Conservation (phyloP, 1,140 invertebrate genomes). For the Coptotermes formosanus region DNA sequence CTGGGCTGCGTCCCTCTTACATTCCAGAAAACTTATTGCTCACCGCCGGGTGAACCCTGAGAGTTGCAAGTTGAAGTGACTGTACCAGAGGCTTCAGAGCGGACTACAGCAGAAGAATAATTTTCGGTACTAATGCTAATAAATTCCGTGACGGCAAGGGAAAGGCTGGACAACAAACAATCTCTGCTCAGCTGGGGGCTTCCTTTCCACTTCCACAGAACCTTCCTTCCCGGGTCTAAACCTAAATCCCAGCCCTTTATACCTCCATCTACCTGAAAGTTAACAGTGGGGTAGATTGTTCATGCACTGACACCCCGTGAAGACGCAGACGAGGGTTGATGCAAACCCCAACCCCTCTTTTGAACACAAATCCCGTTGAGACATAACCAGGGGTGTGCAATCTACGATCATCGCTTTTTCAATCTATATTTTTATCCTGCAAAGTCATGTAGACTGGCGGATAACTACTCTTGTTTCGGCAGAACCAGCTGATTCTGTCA, state of each 20-base stretch:
- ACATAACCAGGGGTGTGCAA: background rate
- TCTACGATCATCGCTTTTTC: no score
- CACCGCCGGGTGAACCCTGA: background rate
- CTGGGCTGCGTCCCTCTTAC: background rate
- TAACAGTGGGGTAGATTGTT: conserved; percentile 13
- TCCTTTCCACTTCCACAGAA: background rate
- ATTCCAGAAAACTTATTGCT: no score
- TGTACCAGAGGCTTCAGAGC: background rate
- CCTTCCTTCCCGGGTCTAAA: background rate
- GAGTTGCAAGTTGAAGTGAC: background rate
- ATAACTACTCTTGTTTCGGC: no score
- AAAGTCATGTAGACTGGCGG: no score
- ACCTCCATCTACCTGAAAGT: background rate
- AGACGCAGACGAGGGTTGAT: conserved; percentile 1
- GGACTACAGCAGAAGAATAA: background rate
- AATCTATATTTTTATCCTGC: no score
- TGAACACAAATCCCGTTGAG: background rate
- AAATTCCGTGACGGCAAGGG: background rate
- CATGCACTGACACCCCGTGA: conserved; percentile 2
- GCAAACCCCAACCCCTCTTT: background rate
- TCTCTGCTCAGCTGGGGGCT: conserved; percentile 15
- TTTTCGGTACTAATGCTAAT: conserved; percentile 2
- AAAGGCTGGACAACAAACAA: background rate
- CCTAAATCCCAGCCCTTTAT: background rate
- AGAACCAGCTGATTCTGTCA: no score